A percentile compares a stretch with the other conserved stretches of the same genome.
Evolutionary conservation across 2,888 invertebrate species (phyloP).

Genomic region (Heliconius aoede): DNA sequence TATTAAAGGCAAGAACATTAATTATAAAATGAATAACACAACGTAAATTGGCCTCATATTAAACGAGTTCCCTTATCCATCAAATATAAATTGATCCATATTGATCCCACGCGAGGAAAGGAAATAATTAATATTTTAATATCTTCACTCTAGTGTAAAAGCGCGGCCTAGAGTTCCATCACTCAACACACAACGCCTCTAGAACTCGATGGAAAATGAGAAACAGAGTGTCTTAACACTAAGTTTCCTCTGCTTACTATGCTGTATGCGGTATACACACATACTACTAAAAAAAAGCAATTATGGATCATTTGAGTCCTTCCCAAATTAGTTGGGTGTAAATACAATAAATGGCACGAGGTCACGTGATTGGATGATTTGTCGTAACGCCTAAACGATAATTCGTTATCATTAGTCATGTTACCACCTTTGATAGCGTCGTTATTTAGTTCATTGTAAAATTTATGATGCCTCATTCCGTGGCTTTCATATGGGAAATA

Average conservation of each 20-base stretch:
- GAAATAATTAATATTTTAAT: no score
- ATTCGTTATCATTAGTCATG: conserved; percentile 77
- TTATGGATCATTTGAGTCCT: conserved; percentile 17
- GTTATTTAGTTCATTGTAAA: conserved; percentile 65
- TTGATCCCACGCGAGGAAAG: background rate
- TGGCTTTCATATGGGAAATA: conserved; percentile 49
- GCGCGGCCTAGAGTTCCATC: no score
- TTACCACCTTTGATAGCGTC: conserved; percentile 80
- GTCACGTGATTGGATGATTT: conserved; percentile 79
- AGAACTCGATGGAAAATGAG: no score
- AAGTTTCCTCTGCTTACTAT: no score
- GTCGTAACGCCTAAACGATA: conserved; percentile 77
- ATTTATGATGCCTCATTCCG: conserved; percentile 51
- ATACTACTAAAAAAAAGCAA: no score
- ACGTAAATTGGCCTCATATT: conserved; percentile 53
- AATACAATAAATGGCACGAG: conserved; percentile 66
- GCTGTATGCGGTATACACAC: no score
- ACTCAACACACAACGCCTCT: no score
- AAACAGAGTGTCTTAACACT: no score
- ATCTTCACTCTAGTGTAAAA: no score
- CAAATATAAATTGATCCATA: conserved; percentile 54
- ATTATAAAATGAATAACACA: conserved; percentile 46
- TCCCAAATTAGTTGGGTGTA: conserved; percentile 37
- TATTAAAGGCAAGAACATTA: conserved; percentile 48
- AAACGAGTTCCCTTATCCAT: conserved; percentile 52